Evolutionary conservation across 2,113 vertebrate genomes (phyloP).

Genomic region (Lota lota): DNA sequence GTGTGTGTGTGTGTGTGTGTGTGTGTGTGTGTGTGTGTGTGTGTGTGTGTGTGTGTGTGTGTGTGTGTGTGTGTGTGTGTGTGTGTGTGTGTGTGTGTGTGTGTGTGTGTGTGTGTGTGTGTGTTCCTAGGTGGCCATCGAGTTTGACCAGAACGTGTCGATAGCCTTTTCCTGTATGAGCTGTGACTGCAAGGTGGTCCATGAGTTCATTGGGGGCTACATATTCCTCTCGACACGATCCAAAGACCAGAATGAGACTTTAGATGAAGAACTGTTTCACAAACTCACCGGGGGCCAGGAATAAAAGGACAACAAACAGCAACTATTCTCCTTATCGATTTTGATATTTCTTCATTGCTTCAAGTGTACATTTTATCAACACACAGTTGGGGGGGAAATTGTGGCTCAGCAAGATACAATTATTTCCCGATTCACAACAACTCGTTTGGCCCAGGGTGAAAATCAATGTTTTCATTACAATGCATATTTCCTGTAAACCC

Average conservation of each 20-base stretch:
- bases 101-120: too few relatives aligned
- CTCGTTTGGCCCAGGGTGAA: too few relatives aligned
- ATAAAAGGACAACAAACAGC: constrained; percentile 54
- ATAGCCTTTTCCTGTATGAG: constrained; percentile 89
- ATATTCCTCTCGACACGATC: constrained; percentile 97
- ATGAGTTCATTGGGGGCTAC: constrained; percentile 96
- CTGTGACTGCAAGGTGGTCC: constrained; percentile 93
- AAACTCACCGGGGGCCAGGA: constrained; percentile 95
- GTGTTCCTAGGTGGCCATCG: constrained; percentile 84
- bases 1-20: too few relatives aligned
- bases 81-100: too few relatives aligned
- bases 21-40: too few relatives aligned
- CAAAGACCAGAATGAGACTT: constrained; percentile 93
- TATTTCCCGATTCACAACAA: too few relatives aligned
- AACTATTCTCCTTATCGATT: neutral
- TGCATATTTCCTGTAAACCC: too few relatives aligned
- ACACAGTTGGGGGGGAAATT: constrained; percentile 3
- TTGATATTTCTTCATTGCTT: neutral
- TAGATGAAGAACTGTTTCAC: constrained; percentile 96
- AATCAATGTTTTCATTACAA: too few relatives aligned
- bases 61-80: neutral
- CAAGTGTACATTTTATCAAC: neutral
- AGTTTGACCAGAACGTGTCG: constrained; percentile 90
- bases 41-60: neutral
- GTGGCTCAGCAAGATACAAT: too few relatives aligned